Evolutionary conservation across 2,888 invertebrate genomes (phyloP).

Genomic region (Drosophila niveifrons): DNA sequence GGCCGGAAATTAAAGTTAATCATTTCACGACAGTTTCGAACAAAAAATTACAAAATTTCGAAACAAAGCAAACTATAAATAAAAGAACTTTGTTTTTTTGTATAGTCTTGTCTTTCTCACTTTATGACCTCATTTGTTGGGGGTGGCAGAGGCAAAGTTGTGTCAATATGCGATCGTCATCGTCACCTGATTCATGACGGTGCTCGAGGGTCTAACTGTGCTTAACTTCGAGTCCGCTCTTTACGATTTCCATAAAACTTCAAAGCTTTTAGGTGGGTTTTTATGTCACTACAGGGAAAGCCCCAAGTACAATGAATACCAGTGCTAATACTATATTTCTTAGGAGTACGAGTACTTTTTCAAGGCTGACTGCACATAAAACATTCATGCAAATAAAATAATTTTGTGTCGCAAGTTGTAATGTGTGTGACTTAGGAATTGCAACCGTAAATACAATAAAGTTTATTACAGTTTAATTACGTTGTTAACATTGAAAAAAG

Average conservation of each 20-base stretch:
- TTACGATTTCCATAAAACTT: conserved; percentile 55
- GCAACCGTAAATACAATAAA: not conserved
- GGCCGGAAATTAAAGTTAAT: conserved; percentile 66
- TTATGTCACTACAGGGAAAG: conserved; percentile 48
- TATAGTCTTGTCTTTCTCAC: conserved; percentile 3
- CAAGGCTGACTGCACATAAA: conserved; percentile 38
- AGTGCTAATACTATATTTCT: not conserved
- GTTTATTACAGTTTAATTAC: not conserved
- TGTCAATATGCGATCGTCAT: conserved; percentile 72
- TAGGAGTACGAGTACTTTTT: conserved; percentile 12
- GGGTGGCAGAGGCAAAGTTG: conserved; percentile 59
- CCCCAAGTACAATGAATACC: conserved; percentile 29
- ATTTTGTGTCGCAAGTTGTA: not conserved
- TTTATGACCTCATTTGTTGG: conserved; percentile 72
- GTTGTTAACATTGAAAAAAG: not conserved
- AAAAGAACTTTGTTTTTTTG: conserved; percentile 8
- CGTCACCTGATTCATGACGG: conserved; percentile 70
- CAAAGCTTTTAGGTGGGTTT: conserved; percentile 36
- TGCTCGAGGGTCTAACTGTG: conserved; percentile 31
- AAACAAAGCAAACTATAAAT: conserved; percentile 45
- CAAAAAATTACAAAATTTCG: conserved; percentile 3
- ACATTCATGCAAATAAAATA: conserved; percentile 22
- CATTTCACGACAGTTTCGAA: conserved; percentile 40
- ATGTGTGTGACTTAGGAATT: not conserved
- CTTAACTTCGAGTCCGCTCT: conserved; percentile 32